These are phyloP conservation scores for Enteromius trimaculatus DNA, from an alignment of 2,797 vertebrate species.

Conservation along the genomic window DNA sequence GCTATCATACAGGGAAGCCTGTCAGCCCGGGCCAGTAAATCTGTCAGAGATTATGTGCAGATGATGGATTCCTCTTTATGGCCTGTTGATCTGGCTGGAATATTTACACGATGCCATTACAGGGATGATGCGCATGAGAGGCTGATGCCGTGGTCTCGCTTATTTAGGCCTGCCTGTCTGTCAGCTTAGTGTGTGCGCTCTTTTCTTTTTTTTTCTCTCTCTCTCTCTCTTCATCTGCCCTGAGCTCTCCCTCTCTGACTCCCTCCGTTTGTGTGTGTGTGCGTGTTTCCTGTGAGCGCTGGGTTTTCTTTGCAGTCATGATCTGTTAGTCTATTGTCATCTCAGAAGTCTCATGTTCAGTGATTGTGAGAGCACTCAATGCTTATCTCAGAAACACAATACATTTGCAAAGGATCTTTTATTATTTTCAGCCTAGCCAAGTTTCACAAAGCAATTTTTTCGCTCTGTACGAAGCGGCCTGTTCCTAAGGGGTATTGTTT, in stretches of 20 bases:
- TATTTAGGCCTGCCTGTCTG: slow-evolving; percentile 51
- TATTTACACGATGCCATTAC: slow-evolving; percentile 73
- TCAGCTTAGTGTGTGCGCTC: slow-evolving; percentile 38
- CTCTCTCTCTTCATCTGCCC: slow-evolving; percentile 32
- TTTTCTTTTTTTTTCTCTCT: slow-evolving; percentile 18
- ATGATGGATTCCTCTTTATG: slow-evolving; percentile 76
- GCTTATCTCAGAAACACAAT: slow-evolving; percentile 37
- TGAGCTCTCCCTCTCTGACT: slow-evolving; percentile 2
- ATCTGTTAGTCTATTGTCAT: slow-evolving; percentile 48
- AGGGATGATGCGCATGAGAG: slow-evolving; percentile 47
- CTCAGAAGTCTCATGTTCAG: slow-evolving; percentile 57
- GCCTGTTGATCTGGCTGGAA: slow-evolving; percentile 72
- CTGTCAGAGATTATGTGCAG: slow-evolving; percentile 72
- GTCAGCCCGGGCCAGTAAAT: slow-evolving; percentile 64
- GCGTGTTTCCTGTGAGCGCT: slow-evolving; percentile 49
- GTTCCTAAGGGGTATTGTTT: slow-evolving; percentile 8
- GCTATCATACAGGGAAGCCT: slow-evolving; percentile 52
- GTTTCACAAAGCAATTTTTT: not conserved
- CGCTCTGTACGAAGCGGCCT: not conserved
- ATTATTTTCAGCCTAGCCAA: slow-evolving; percentile 27
- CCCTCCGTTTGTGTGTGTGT: not conserved
- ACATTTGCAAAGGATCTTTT: slow-evolving; percentile 1
- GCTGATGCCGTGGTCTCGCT: slow-evolving; percentile 49
- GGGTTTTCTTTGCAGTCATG: slow-evolving; percentile 10
- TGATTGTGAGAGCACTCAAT: slow-evolving; percentile 20